Base-by-base conservation (phyloP, 2,797 vertebrate species). In the Melanogrammus aeglefinus region DNA sequence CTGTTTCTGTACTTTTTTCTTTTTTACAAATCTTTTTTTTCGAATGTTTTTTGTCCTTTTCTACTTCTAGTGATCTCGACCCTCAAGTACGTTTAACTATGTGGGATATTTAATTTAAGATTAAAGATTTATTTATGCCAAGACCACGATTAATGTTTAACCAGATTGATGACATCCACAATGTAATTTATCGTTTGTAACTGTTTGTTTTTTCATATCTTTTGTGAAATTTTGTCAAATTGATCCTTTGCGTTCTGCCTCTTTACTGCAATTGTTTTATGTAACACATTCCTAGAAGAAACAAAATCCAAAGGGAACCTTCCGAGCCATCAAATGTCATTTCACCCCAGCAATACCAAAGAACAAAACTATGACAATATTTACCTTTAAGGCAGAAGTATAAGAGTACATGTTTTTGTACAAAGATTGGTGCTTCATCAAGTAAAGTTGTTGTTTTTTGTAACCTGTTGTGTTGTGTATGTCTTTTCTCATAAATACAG, bases 51-150 rank as follows among this genome's bases (percentile, higher is more conserved):
- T 83, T 73, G 76, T 83, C 78, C 86, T 86, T 84, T 84, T 81
- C 87, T 79, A 76, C 77, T 79, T 89, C 78, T 75, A 47, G 44
- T 78, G 72, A 83, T 86, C 78, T 88, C 87, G 63, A 69, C 63
- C 63, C 63, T 69, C 63, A 69, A 87, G 86, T 82, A 89, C 75
- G 86, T 85, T 85, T 85, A 76, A 90, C 83, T 91, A 73, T 79
- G 82, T 86, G 84, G 87, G 75, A 80, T 91, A 93, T 95, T 94
- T 95, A 94, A 94, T 94, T 94, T 94, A 94, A 94, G 87, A 88
- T 78, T 87, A 88, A 78, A 88, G 83, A 93, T 92, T 94, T 95
- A 95, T 95, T 95, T 95, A 95, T 95, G 91, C 90, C 80, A 86
- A 91, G 91, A 91, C 88, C 91, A 90, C 93, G 95, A 93, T 94